Base-by-base conservation (phyloP, 2,113 vertebrate species). In the Ibidorhyncha struthersii region DNA sequence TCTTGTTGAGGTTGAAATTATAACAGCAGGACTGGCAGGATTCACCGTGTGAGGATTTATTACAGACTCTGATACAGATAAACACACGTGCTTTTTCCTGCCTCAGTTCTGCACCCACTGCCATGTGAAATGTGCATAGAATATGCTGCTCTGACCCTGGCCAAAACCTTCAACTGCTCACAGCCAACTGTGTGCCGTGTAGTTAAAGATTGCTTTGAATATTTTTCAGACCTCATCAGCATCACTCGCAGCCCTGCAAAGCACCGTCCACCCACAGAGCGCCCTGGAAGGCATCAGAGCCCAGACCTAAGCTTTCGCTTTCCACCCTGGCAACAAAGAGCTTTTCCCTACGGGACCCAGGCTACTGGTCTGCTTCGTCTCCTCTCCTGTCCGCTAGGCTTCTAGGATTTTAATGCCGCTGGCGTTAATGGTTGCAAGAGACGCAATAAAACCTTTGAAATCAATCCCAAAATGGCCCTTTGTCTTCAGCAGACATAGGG, bases 11-110 rank as follows among this genome's bases (percentile, higher is more conserved):
- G 36, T 50, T 73, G 73, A 83, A 90, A 92, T 95, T 96, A 56
- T 87, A 97, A 76, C 47, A 82, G 76, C 36, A 62, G 90, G 82
- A 86, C 52, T 94, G 79, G 91, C 92, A 91, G 83, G 66, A 45
- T 50, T 88, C 74, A 59, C 52, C 20, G 34, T 5, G 61, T 63
- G 63, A 89, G 61, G 67, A 86, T 91, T 82, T 95, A 70, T 72
- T 90, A 34, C 38, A 45, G 32, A 49, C 81, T 97, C 26, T 38
- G 34, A 71, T 23, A 71, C 49, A 73, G 56, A 86, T 36, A 72
- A 83, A 53, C 1, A 11, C 25, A 72, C 34, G 4, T 22, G 22
- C 25, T 79, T 61, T 63, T 63, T 49, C 41, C 67, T 85, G 66
- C 41, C 55, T 50, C 26, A 22, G 38, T 69, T 62, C 76, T 77